Evolutionary conservation across 2,113 vertebrate genomes (phyloP).

Genomic region (Orcinus orca): DNA sequence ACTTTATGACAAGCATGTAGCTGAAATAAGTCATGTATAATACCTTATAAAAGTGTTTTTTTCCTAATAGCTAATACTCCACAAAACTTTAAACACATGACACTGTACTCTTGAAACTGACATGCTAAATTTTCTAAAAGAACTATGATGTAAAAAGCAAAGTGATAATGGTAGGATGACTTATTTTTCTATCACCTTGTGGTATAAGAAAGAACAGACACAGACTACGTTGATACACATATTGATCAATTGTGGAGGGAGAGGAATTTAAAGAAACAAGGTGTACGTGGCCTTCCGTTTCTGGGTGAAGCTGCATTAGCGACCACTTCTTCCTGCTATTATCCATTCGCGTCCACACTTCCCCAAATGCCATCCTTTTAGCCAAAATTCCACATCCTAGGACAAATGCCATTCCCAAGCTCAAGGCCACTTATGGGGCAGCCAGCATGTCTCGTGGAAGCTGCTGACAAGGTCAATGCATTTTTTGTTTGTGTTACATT

Average conservation of each 20-base stretch:
- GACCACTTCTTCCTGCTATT: background rate
- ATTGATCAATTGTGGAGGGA: background rate
- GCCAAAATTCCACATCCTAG: background rate
- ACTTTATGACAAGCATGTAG: constrained; percentile 7
- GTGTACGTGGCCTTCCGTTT: background rate
- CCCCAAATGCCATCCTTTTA: background rate
- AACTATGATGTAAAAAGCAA: background rate
- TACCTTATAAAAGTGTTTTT: constrained; percentile 11
- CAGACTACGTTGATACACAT: background rate
- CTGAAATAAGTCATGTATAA: background rate
- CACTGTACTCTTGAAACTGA: background rate
- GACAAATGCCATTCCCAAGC: background rate
- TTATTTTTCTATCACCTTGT: background rate
- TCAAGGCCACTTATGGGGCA: background rate
- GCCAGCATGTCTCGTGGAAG: background rate
- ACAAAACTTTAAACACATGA: background rate
- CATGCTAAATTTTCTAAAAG: background rate
- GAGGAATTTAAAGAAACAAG: background rate
- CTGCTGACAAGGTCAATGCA: background rate
- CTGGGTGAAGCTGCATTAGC: background rate
- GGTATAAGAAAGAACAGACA: background rate
- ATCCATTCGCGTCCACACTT: background rate
- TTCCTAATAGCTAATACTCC: background rate
- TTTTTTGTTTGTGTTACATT: background rate
- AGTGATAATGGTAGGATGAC: background rate